These are phyloP conservation scores for Boleophthalmus pectinirostris DNA, from an alignment of 2,113 vertebrate species.

Conservation along the genomic window DNA sequence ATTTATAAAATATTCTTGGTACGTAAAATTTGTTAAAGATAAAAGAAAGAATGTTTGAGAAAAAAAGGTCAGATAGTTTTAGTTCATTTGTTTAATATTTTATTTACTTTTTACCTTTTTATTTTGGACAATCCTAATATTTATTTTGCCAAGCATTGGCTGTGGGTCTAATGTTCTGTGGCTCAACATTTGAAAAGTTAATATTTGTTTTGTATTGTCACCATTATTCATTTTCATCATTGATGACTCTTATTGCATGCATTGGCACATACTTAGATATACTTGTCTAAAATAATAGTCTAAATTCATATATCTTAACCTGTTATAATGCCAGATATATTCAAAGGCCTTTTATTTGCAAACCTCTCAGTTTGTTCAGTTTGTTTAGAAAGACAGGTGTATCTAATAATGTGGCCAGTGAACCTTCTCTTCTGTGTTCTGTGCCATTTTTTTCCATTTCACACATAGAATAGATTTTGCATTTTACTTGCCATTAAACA, in stretches of 20 bases:
- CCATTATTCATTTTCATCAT: background rate
- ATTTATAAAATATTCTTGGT: constrained; percentile 12
- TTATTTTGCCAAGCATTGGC: background rate
- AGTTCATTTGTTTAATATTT: background rate
- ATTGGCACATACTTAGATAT: background rate
- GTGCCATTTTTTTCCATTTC: constrained; percentile 1
- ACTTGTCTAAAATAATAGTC: background rate
- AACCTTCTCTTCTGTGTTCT: background rate
- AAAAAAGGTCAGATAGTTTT: background rate
- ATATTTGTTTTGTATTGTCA: background rate
- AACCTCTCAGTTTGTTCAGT: background rate
- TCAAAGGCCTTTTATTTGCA: background rate
- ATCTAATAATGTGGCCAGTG: background rate
- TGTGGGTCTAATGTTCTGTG: background rate
- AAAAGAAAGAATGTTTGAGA: background rate
- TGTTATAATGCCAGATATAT: background rate
- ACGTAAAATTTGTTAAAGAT: background rate
- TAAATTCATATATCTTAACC: background rate
- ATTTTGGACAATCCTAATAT: constrained; percentile 9
- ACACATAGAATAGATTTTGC: background rate
- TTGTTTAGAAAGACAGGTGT: background rate
- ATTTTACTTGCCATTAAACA: background rate
- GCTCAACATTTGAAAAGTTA: background rate
- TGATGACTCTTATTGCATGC: background rate
- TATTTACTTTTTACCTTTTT: background rate